phyloP scores from a whole-genome alignment of 2,888 invertebrate species.

The Marronus borbonicus region DNA sequence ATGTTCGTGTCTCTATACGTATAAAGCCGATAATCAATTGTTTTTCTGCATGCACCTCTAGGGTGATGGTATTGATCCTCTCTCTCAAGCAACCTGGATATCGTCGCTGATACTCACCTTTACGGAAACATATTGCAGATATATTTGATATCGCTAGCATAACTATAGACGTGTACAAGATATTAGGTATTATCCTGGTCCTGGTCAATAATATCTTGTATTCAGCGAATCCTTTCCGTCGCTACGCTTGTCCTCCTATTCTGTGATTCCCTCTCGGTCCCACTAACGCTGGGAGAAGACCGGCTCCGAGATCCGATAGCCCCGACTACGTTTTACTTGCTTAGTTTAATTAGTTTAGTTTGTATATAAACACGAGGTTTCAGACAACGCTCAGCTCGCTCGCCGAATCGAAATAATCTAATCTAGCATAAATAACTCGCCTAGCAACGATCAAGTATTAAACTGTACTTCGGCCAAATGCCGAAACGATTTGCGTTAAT shows the following conservation, averaged over 20 bases:
- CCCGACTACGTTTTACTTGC: constrained; percentile 34
- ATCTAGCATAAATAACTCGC: constrained; percentile 44
- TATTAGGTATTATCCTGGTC: background rate
- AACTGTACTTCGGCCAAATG: constrained; percentile 34
- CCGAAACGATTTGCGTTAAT: constrained; percentile 28
- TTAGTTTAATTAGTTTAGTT: constrained; percentile 47
- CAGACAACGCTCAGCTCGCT: constrained; percentile 34
- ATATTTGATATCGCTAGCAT: constrained; percentile 1
- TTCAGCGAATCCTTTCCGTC: background rate
- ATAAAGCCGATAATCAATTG: too few species aligned
- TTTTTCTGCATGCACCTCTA: background rate
- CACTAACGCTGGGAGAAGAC: background rate
- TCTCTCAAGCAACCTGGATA: background rate
- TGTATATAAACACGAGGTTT: constrained; percentile 47
- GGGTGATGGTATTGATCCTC: background rate
- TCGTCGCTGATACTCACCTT: background rate
- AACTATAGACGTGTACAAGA: background rate
- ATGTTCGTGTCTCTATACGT: too few species aligned
- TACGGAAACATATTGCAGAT: background rate
- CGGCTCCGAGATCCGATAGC: constrained; percentile 3
- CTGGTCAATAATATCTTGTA: constrained; percentile 29
- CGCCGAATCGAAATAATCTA: constrained; percentile 45
- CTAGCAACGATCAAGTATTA: constrained; percentile 43
- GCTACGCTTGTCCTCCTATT: background rate
- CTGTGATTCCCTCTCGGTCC: background rate